These are phyloP conservation scores for Polypedilum vanderplanki DNA, from an alignment of 1,140 invertebrate species.

Conservation along the genomic window DNA sequence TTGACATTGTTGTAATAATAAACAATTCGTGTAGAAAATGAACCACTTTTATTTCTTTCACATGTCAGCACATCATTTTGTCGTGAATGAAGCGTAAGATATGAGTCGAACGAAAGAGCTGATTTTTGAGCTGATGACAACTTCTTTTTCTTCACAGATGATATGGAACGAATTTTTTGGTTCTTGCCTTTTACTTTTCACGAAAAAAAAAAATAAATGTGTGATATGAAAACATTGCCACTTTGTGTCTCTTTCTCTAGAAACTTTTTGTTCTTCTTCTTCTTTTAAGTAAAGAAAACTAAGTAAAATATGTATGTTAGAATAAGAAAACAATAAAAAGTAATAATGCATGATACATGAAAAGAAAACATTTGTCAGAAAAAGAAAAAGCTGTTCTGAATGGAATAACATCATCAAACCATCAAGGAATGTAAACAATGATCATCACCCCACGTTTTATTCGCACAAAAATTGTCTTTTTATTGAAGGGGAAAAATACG, in stretches of 20 bases:
- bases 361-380: conserved; percentile 1
- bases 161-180: background rate
- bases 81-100: background rate
- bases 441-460: conserved; percentile 1
- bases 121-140: background rate
- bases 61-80: conserved; percentile 3
- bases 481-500: background rate
- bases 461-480: background rate
- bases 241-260: background rate
- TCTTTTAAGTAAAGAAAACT: too few species aligned
- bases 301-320: background rate
- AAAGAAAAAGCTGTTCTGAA: background rate
- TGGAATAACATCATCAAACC: conserved; percentile 21
- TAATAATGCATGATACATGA: conserved; percentile 25
- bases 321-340: conserved; percentile 26
- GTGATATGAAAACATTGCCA: background rate
- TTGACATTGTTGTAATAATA: conserved; percentile 5
- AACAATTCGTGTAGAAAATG: conserved; percentile 18
- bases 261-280: too few species aligned
- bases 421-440: conserved; percentile 24
- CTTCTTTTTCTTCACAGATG: background rate
- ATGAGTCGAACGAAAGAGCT: background rate
- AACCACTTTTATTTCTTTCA: background rate
- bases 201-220: background rate
- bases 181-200: background rate